phyloP scores from a whole-genome alignment of 2,113 vertebrate species.

The Apodemus sylvaticus region DNA sequence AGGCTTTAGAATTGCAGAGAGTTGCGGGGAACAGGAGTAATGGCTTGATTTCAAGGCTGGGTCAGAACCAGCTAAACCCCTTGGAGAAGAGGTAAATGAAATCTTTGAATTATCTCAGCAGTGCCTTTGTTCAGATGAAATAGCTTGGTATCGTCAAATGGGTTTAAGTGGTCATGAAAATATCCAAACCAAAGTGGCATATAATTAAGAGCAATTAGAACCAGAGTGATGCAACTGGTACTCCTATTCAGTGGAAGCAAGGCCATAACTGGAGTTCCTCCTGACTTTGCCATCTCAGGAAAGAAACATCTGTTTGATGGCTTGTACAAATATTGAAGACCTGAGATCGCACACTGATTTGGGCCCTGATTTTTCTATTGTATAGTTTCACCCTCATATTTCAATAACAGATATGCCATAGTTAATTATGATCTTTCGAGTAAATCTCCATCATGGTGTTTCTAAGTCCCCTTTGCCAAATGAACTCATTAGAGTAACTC shows the following conservation, averaged over 20 bases:
- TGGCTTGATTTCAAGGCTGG: neutral
- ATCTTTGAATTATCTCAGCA: conserved; percentile 46
- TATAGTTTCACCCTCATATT: conserved; percentile 45
- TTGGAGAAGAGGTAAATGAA: conserved; percentile 33
- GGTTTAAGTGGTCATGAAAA: conserved; percentile 62
- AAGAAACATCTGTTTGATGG: neutral
- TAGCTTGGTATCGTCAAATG: conserved; percentile 40
- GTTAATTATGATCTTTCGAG: conserved; percentile 60
- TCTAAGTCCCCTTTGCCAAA: conserved; percentile 74
- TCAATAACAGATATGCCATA: conserved; percentile 50
- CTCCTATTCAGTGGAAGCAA: neutral
- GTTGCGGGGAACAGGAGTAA: neutral
- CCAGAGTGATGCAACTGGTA: conserved; percentile 33
- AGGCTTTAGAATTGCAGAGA: neutral
- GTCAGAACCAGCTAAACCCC: neutral
- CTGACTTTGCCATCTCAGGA: neutral
- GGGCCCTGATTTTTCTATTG: conserved; percentile 25
- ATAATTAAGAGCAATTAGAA: conserved; percentile 65
- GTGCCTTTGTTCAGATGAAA: conserved; percentile 58
- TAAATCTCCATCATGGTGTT: conserved; percentile 63
- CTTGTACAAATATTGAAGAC: neutral
- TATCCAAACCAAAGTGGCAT: conserved; percentile 43
- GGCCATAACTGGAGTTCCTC: neutral
- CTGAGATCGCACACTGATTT: neutral
- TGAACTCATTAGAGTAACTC: conserved; percentile 71